These are phyloP conservation scores for Perithous albicinctus DNA, from an alignment of 2,888 invertebrate genomes.

Conservation along the genomic window DNA sequence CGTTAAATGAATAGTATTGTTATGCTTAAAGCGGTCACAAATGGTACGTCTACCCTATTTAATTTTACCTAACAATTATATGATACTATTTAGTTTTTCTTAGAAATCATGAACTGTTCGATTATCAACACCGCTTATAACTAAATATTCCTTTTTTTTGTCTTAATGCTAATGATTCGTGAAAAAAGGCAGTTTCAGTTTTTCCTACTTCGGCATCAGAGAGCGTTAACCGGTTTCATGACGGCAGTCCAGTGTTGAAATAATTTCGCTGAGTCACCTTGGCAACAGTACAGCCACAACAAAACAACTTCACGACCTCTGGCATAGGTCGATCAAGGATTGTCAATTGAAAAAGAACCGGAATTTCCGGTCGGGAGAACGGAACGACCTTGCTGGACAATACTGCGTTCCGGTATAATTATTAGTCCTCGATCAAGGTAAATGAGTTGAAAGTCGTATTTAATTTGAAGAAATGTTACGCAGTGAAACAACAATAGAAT, in stretches of 20 bases:
- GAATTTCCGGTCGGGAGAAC: conserved; percentile 53
- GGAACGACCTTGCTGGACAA: conserved; percentile 35
- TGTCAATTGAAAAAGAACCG: conserved; percentile 40
- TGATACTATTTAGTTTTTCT: no score
- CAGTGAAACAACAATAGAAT: no score
- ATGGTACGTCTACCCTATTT: no score
- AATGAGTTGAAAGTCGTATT: not conserved
- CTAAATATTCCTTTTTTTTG: not conserved
- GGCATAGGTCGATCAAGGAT: conserved; percentile 33
- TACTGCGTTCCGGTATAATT: conserved; percentile 6
- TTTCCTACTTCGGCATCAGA: not conserved
- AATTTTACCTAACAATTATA: no score
- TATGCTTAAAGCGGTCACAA: no score
- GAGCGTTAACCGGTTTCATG: not conserved
- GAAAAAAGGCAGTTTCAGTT: not conserved
- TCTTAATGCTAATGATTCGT: not conserved
- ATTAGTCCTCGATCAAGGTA: conserved; percentile 20
- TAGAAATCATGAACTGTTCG: no score
- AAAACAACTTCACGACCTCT: conserved; percentile 13
- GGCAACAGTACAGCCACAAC: not conserved
- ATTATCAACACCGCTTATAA: no score
- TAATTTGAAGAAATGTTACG: no score
- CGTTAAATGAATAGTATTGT: no score
- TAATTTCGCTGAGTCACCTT: not conserved
- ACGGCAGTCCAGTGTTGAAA: not conserved